Evolutionary conservation across 2,888 invertebrate species (phyloP).

Genomic region (Ennomos fuscantarius): DNA sequence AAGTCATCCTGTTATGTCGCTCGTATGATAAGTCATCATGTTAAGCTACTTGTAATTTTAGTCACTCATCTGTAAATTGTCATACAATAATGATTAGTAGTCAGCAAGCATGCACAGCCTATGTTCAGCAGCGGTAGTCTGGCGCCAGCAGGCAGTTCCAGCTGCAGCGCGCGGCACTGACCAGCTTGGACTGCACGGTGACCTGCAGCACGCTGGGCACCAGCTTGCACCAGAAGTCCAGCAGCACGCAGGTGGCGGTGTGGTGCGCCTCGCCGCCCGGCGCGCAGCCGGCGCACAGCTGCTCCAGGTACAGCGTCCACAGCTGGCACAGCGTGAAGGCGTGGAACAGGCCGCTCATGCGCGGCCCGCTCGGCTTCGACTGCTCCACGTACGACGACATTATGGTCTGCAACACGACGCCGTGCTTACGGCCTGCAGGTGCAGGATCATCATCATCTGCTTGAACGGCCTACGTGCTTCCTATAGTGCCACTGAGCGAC

Average conservation of each 20-base stretch:
- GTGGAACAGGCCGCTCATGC: conserved; percentile 98
- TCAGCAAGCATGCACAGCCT: not conserved
- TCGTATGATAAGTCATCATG: too few relatives aligned
- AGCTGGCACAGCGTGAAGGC: conserved; percentile 99
- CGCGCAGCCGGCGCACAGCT: conserved; percentile 88
- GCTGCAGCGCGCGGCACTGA: conserved; percentile 71
- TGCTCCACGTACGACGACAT: conserved; percentile 99
- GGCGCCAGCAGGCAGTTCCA: too few relatives aligned
- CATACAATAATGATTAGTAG: too few relatives aligned
- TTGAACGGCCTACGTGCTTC: too few relatives aligned
- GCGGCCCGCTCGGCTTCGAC: conserved; percentile 92
- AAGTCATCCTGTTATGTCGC: too few relatives aligned
- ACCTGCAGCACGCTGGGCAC: conserved; percentile 98
- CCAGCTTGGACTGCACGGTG: conserved; percentile 91
- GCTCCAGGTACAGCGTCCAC: conserved; percentile 99
- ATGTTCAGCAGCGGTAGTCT: too few relatives aligned
- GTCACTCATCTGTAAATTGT: too few relatives aligned
- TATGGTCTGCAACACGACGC: conserved; percentile 85
- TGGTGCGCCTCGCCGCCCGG: conserved; percentile 90
- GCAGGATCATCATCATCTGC: too few relatives aligned
- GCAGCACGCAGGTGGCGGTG: conserved; percentile 91
- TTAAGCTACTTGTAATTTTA: too few relatives aligned
- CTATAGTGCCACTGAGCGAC: too few relatives aligned
- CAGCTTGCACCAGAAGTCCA: conserved; percentile 99
- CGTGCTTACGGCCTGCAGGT: not conserved